A percentile compares a stretch with the other conserved stretches of the same genome.
Evolutionary conservation across 1,140 invertebrate genomes (phyloP).

Genomic region (Centruroides sculpturatus): DNA sequence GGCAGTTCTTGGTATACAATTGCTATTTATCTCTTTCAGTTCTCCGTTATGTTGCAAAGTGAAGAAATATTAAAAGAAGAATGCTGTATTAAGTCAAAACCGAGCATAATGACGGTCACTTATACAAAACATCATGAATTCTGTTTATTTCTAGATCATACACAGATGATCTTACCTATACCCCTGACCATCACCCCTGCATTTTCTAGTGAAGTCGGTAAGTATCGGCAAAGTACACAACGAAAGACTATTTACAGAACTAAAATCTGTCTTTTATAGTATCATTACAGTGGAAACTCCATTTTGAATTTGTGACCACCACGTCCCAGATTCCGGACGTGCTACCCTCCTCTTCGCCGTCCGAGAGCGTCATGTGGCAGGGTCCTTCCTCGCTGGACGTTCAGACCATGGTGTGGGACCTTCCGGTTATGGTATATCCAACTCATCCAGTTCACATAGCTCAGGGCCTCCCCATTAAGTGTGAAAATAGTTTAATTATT

Average conservation of each 20-base stretch:
- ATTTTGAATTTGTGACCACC: conserved; percentile 92
- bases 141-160: conserved; percentile 70
- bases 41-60: conserved; percentile 69
- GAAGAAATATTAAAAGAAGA: conserved; percentile 63
- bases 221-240: conserved; percentile 14
- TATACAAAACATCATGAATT: conserved; percentile 84
- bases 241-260: no score
- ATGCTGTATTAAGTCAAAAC: conserved; percentile 38
- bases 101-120: conserved; percentile 30
- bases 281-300: conserved; percentile 74
- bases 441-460: conserved; percentile 64
- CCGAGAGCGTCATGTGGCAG: conserved; percentile 52
- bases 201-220: conserved; percentile 71
- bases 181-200: conserved; percentile 85
- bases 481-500: conserved; percentile 12
- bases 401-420: conserved; percentile 96
- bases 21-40: conserved; percentile 27
- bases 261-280: conserved; percentile 34
- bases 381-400: conserved; percentile 71
- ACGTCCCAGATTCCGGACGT: conserved; percentile 20
- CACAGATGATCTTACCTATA: conserved; percentile 79
- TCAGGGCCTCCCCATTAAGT: conserved; percentile 13
- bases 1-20: no score
- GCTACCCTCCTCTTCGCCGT: conserved; percentile 18
- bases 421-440: conserved; percentile 82